phyloP scores from a whole-genome alignment of 2,888 invertebrate species.

The Athripsodes cinereus region DNA sequence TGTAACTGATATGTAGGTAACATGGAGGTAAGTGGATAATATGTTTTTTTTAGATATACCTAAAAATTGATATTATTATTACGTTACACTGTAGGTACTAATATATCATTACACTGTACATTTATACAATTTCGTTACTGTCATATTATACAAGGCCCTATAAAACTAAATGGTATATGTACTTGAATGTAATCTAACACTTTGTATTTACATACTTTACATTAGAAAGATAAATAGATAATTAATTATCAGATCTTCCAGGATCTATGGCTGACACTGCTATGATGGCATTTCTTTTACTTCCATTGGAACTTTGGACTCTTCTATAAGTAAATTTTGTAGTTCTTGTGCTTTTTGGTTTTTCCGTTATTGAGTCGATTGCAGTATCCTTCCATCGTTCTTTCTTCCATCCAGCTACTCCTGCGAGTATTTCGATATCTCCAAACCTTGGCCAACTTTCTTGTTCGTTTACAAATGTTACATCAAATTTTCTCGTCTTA shows the following conservation, averaged over 20 bases:
- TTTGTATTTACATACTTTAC: no score
- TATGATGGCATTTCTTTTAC: constrained; percentile 26
- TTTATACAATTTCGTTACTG: no score
- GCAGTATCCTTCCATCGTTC: constrained; percentile 24
- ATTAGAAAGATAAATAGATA: no score
- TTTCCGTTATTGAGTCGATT: constrained; percentile 16
- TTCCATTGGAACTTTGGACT: constrained; percentile 22
- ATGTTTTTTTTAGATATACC: no score
- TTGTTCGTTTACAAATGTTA: constrained; percentile 11
- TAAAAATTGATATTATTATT: no score
- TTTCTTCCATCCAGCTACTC: constrained; percentile 24
- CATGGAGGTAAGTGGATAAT: no score
- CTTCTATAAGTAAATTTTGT: constrained; percentile 25
- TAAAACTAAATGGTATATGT: no score
- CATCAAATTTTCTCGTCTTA: constrained; percentile 4
- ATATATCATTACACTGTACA: no score
- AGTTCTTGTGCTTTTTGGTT: constrained; percentile 21
- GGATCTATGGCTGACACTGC: constrained; percentile 24
- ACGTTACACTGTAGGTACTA: no score
- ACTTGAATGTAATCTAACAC: no score
- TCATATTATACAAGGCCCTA: no score
- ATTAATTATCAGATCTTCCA: constrained; percentile 20
- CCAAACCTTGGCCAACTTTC: constrained; percentile 25
- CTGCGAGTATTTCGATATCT: constrained; percentile 25
- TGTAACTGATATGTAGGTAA: no score